These are phyloP conservation scores for Cuculus canorus DNA, from an alignment of 2,797 vertebrate genomes.

Conservation along the genomic window DNA sequence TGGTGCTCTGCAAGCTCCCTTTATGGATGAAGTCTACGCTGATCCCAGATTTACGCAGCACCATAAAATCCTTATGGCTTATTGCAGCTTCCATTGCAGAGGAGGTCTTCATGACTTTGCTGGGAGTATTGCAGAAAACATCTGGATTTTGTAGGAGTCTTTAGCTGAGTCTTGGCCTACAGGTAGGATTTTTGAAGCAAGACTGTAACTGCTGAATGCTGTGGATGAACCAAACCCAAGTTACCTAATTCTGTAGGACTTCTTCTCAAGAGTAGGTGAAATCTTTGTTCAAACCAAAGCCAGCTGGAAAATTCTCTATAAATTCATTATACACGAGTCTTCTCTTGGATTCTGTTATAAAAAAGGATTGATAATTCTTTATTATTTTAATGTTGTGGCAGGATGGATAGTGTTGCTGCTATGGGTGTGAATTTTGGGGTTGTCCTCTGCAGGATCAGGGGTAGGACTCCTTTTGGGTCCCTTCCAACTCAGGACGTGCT, in stretches of 20 bases:
- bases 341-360: not conserved
- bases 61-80: not conserved
- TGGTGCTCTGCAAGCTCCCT: not conserved
- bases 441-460: too few relatives aligned
- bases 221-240: not conserved
- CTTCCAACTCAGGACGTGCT: too few relatives aligned
- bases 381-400: not conserved
- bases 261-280: not conserved
- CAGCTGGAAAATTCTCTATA: not conserved
- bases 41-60: not conserved
- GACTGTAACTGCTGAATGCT: not conserved
- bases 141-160: not conserved
- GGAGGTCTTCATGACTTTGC: not conserved
- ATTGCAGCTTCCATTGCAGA: not conserved
- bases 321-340: not conserved
- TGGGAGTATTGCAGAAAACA: not conserved
- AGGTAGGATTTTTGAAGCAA: not conserved
- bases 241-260: not conserved
- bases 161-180: not conserved
- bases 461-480: too few relatives aligned
- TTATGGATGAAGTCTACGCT: not conserved
- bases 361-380: not conserved
- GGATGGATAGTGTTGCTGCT: not conserved
- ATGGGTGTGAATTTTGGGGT: too few relatives aligned
- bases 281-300: not conserved